These are phyloP conservation scores for Pollimyrus isidori DNA, from an alignment of 2,113 vertebrate species.

Conservation along the genomic window DNA sequence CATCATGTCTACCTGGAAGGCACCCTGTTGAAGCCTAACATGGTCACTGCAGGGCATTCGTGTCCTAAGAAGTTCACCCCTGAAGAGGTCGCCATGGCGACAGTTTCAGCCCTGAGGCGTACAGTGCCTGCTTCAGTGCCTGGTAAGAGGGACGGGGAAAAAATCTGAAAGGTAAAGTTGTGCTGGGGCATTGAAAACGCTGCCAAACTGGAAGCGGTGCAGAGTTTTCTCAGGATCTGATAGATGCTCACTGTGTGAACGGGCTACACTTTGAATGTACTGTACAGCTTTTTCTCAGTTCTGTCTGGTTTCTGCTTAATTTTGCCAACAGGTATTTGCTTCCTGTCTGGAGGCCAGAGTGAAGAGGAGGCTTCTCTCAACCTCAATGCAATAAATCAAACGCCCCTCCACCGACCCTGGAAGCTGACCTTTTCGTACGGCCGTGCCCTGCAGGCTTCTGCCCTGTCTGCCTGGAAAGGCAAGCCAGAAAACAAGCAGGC, in stretches of 20 bases:
- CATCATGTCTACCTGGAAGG: constrained; percentile 95
- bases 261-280: neutral
- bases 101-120: constrained; percentile 80
- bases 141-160: constrained; percentile 52
- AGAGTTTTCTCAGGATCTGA: neutral
- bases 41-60: constrained; percentile 86
- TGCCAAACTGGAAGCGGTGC: neutral
- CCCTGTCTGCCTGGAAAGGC: constrained; percentile 82
- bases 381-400: constrained; percentile 87
- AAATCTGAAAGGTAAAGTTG: neutral
- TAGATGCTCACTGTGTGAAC: neutral
- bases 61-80: constrained; percentile 83
- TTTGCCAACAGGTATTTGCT: constrained; percentile 78
- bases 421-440: constrained; percentile 92
- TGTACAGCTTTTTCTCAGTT: neutral
- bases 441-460: constrained; percentile 86
- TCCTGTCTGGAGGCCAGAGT: constrained; percentile 93
- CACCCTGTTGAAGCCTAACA: constrained; percentile 91
- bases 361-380: constrained; percentile 93
- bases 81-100: constrained; percentile 83
- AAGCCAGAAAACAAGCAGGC: constrained; percentile 77
- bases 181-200: neutral
- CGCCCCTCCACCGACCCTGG: constrained; percentile 78
- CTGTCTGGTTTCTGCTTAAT: neutral
- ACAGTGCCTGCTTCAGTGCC: constrained; percentile 87